These are phyloP conservation scores for Microctenopoma stevenorrisi DNA, from an alignment of 2,797 vertebrate genomes.

Conservation along the genomic window DNA sequence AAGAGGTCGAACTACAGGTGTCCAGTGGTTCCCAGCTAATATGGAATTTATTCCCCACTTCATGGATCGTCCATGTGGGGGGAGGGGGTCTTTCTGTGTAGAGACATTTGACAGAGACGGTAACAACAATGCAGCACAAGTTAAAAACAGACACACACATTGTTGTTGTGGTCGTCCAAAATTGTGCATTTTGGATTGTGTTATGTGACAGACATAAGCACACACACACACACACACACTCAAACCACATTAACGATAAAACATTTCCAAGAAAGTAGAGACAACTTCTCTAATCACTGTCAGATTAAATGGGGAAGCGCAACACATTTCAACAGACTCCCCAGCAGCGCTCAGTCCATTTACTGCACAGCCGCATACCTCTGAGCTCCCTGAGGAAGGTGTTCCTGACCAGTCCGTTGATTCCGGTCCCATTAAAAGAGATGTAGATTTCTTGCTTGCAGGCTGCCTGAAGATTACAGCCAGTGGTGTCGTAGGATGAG, in stretches of 20 bases:
- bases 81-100: slow-evolving; percentile 45
- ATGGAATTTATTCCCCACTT: rapidly evolving
- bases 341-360: not conserved
- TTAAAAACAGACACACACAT: too few species aligned
- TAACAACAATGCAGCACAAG: not conserved
- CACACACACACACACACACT: not conserved
- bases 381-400: rapidly evolving
- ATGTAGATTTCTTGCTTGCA: rapidly evolving
- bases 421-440: slow-evolving; percentile 43
- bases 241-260: not conserved
- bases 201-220: not conserved
- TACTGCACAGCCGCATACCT: rapidly evolving
- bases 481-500: rapidly evolving
- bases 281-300: not conserved
- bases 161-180: too few species aligned
- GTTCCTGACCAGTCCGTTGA: slow-evolving; percentile 3
- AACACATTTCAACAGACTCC: slow-evolving; percentile 25
- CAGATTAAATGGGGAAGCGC: slow-evolving; percentile 41
- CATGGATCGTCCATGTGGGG: slow-evolving; percentile 8
- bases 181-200: not conserved
- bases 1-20: rapidly evolving
- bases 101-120: not conserved
- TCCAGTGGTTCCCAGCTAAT: slow-evolving; percentile 51
- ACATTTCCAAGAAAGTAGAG: slow-evolving; percentile 15
- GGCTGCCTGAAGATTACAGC: slow-evolving; percentile 8